A percentile compares a stretch with the other conserved stretches of the same genome.
phyloP scores from a whole-genome alignment of 2,888 invertebrate species.

The Chymomyza procnemis region DNA sequence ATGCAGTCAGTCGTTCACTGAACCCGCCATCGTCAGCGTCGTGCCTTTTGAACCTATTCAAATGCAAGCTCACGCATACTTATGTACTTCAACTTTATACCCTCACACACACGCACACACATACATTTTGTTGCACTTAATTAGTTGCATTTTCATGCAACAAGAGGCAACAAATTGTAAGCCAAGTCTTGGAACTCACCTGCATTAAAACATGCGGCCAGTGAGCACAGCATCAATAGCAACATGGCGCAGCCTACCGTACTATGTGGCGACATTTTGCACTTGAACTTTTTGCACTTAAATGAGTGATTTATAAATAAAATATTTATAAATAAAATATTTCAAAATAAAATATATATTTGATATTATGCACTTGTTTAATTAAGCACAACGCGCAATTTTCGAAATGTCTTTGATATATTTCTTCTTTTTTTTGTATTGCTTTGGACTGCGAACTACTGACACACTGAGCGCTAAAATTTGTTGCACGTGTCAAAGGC shows the following conservation, averaged over 20 bases:
- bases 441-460: neutral
- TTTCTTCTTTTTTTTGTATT: too few relatives aligned
- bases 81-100: conserved; percentile 15
- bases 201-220: conserved; percentile 59
- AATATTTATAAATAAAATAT: neutral
- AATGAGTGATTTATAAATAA: too few relatives aligned
- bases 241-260: conserved; percentile 47
- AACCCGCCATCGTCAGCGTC: too few relatives aligned
- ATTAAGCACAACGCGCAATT: neutral
- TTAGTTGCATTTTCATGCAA: conserved; percentile 47
- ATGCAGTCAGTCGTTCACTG: conserved; percentile 49
- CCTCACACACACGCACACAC: neutral
- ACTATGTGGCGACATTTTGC: conserved; percentile 51
- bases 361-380: neutral
- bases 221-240: conserved; percentile 45
- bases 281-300: neutral
- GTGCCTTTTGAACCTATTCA: conserved; percentile 23
- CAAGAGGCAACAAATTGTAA: conserved; percentile 32
- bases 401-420: neutral
- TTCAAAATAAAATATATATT: neutral
- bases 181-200: conserved; percentile 49
- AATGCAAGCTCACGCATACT: conserved; percentile 31
- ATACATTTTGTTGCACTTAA: conserved; percentile 36
- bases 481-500: neutral
- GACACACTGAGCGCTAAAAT: neutral